Conservation (phyloP, 2,797 vertebrate species). For the Antennarius maculatus region DNA sequence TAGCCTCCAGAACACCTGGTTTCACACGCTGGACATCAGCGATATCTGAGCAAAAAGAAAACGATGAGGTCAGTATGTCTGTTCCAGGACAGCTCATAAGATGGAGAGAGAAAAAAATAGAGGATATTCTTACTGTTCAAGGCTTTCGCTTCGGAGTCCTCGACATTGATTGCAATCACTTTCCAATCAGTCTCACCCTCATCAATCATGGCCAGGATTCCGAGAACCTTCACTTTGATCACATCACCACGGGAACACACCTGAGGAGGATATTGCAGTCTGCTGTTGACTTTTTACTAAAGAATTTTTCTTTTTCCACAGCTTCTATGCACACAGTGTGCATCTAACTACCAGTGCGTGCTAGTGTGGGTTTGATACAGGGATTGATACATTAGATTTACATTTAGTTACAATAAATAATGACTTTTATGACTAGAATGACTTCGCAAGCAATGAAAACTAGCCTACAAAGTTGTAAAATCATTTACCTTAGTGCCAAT, state of each 20-base stretch:
- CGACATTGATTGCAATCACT: conserved; percentile 93
- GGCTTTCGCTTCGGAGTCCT: conserved; percentile 90
- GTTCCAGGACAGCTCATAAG: conserved; percentile 1
- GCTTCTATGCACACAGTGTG: background rate
- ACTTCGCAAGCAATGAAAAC: background rate
- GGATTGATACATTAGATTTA: too few relatives aligned
- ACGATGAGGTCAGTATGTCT: conserved; percentile 6
- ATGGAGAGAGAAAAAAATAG: background rate
- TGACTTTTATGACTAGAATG: background rate
- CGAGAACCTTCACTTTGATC: conserved; percentile 92
- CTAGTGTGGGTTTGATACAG: too few relatives aligned
- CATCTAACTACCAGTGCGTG: too few relatives aligned
- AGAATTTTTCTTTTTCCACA: background rate
- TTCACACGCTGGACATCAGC: conserved; percentile 89
- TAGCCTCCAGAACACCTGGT: conserved; percentile 94
- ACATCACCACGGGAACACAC: conserved; percentile 93
- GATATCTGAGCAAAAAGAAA: conserved; percentile 82
- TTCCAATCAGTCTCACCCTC: conserved; percentile 99
- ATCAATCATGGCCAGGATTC: conserved; percentile 95
- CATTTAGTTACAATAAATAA: background rate
- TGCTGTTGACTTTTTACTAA: background rate
- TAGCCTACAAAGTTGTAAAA: background rate
- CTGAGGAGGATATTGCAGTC: conserved; percentile 64
- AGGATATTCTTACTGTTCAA: conserved; percentile 82
- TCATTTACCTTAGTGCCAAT: conserved; percentile 91